Evolutionary conservation across 2,888 invertebrate genomes (phyloP), one percentile per base, ranked within the genome.

Genomic region (Autographa pulchrina): DNA sequence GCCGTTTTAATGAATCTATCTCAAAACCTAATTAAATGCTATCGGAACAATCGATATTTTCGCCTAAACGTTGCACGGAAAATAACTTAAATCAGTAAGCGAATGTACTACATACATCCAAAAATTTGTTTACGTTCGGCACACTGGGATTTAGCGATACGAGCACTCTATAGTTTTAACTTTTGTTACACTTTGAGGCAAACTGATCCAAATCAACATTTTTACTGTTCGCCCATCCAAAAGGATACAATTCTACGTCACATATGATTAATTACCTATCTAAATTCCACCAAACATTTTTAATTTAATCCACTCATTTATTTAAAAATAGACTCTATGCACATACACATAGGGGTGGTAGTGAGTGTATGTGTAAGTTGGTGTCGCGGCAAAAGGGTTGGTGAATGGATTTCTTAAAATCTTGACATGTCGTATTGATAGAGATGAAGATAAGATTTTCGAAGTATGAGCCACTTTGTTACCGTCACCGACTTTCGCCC

Each of bases 231-330:
- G 76, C 71, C 77, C 81, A 81, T 80, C 63, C 62, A 75, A 74
- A 72, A 80, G 80, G 69, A 80, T 75, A 70, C 69, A 82, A 77
- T 86, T 78, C 84, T 75, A 79, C 77, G 86, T 87, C 89, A 84
- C 78, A 74, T 87, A 88, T 91, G 91, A 92, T 91, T 91, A 90
- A 92, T 91, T 80, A 81, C 68, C 77, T 61, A 79, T 77, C 70
- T 72, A 80, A 75, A 77, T 66, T 64, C 62, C 68, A 68, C 70
- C 56, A 69, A 62, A 77, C 73, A 66, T 59, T 9, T 43, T 35
- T 66, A 52, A 61, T 62, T 31, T 68, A 76, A 25, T 2, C 35
- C 20, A 18, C 25, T 32, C 64, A 35, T 35, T 38, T 48, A 59
- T 41, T 60, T 25, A 2, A 82, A 85, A 72, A 63, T 54, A 16